These are phyloP conservation scores for Drosophila anceps DNA, from an alignment of 2,888 invertebrate species.

Conservation along the genomic window DNA sequence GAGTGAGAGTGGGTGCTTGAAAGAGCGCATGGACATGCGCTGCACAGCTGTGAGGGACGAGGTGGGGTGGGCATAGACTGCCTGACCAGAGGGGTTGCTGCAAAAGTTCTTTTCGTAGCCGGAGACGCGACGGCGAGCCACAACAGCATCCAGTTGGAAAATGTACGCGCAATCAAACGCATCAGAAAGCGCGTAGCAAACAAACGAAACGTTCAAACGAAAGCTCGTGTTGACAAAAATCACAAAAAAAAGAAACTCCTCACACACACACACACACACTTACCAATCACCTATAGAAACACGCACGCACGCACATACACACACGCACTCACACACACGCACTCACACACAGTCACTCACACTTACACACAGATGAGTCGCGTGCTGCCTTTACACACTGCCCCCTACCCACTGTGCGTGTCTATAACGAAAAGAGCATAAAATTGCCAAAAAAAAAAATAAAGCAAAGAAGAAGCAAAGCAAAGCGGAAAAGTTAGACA, in stretches of 20 bases:
- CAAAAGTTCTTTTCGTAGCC: conserved; percentile 44
- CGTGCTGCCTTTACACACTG: conserved; percentile 59
- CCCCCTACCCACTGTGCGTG: conserved; percentile 58
- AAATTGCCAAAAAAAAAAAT: conserved; percentile 52
- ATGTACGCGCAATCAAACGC: conserved; percentile 79
- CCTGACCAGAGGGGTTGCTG: conserved; percentile 55
- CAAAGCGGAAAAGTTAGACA: conserved; percentile 2
- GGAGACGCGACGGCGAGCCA: conserved; percentile 47
- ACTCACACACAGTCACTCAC: conserved; percentile 20
- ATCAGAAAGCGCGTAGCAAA: conserved; percentile 69
- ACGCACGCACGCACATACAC: conserved; percentile 8
- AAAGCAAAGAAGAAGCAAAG: conserved; percentile 19
- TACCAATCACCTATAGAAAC: conserved; percentile 9
- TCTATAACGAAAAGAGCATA: conserved; percentile 54
- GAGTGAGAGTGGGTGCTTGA: conserved; percentile 17
- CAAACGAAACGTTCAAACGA: conserved; percentile 32
- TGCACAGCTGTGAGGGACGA: conserved; percentile 14
- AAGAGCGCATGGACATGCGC: conserved; percentile 61
- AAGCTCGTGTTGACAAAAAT: conserved; percentile 65
- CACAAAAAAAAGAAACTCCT: conserved; percentile 18
- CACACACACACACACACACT: conserved; percentile 15
- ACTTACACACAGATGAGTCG: conserved; percentile 53
- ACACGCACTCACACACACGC: conserved; percentile 26
- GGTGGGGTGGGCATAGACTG: conserved; percentile 18
- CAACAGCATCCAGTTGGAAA: conserved; percentile 84